These are phyloP conservation scores for Drosophila simulans DNA, from an alignment of 1,140 invertebrate species.

Conservation along the genomic window DNA sequence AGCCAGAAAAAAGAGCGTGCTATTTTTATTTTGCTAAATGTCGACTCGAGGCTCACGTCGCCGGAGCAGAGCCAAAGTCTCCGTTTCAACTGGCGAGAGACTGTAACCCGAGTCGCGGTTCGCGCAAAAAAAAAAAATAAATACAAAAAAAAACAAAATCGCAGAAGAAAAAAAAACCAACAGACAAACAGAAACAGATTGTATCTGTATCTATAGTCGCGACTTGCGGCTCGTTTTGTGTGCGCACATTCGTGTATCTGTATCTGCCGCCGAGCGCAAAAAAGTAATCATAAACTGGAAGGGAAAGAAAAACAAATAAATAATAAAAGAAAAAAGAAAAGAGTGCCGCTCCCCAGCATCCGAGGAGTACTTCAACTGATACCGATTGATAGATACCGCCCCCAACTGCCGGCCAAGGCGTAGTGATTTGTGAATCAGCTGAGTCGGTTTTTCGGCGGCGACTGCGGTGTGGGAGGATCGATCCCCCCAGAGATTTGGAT, in stretches of 20 bases:
- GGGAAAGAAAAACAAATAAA: conserved; percentile 63
- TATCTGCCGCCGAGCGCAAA: conserved; percentile 46
- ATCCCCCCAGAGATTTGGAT: conserved; percentile 12
- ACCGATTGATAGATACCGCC: conserved; percentile 8
- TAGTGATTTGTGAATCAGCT: not conserved
- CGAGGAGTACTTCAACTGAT: conserved; percentile 2
- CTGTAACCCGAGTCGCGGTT: conserved; percentile 64
- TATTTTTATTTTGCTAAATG: conserved; percentile 82
- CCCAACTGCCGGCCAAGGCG: too few relatives aligned
- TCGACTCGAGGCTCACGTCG: conserved; percentile 74
- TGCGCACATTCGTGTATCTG: conserved; percentile 48
- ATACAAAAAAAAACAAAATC: conserved; percentile 17
- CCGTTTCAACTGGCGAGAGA: conserved; percentile 52
- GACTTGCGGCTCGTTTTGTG: conserved; percentile 47
- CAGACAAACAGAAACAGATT: conserved; percentile 67
- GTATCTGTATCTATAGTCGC: conserved; percentile 71
- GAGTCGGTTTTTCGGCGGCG: conserved; percentile 8
- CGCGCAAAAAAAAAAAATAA: conserved; percentile 30
- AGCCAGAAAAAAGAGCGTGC: conserved; percentile 69
- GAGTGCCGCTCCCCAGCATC: conserved; percentile 33
- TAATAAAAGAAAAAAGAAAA: conserved; percentile 29
- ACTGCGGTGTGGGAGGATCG: conserved; percentile 9
- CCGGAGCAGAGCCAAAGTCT: conserved; percentile 19
- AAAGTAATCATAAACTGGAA: conserved; percentile 66
- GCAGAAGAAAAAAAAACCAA: conserved; percentile 31